phyloP scores from a whole-genome alignment of 1,140 invertebrate genomes.

The Drosophila pseudoananassae region DNA sequence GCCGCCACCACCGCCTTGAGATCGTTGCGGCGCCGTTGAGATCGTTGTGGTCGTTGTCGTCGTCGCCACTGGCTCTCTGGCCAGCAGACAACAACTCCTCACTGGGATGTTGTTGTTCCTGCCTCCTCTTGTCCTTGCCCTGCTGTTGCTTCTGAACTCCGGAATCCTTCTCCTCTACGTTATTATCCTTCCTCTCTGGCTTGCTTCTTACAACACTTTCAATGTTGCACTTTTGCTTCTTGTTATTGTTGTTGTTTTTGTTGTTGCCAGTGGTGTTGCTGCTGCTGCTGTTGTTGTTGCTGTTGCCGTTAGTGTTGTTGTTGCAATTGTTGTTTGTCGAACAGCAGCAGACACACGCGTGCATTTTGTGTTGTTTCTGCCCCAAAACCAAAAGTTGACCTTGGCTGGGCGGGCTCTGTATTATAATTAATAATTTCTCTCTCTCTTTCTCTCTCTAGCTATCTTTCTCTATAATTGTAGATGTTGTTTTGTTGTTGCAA shows the following conservation, averaged over 20 bases:
- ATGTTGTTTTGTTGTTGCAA: conserved; percentile 19
- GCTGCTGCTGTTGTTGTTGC: conserved; percentile 5
- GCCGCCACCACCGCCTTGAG: conserved; percentile 60
- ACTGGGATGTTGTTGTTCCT: conserved; percentile 26
- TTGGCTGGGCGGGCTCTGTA: conserved; percentile 44
- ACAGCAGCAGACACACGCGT: conserved; percentile 77
- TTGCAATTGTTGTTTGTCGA: conserved; percentile 64
- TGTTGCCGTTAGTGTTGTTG: conserved; percentile 19
- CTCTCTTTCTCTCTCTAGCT: not conserved
- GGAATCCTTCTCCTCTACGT: too few species aligned
- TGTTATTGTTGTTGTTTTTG: conserved; percentile 3
- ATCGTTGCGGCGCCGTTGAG: conserved; percentile 58
- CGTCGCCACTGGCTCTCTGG: conserved; percentile 51
- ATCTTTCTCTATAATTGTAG: not conserved
- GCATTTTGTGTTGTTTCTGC: conserved; percentile 75
- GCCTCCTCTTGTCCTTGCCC: conserved; percentile 13
- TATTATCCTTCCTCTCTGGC: too few species aligned
- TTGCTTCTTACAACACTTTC: not conserved
- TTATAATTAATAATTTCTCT: conserved; percentile 11
- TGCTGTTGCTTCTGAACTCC: not conserved
- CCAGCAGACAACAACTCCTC: conserved; percentile 39
- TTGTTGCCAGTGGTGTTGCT: conserved; percentile 12
- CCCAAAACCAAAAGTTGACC: conserved; percentile 67
- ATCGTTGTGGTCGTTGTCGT: conserved; percentile 42
- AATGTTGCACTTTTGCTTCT: conserved; percentile 3